phyloP scores from a whole-genome alignment of 2,113 vertebrate genomes.

The Carollia perspicillata region DNA sequence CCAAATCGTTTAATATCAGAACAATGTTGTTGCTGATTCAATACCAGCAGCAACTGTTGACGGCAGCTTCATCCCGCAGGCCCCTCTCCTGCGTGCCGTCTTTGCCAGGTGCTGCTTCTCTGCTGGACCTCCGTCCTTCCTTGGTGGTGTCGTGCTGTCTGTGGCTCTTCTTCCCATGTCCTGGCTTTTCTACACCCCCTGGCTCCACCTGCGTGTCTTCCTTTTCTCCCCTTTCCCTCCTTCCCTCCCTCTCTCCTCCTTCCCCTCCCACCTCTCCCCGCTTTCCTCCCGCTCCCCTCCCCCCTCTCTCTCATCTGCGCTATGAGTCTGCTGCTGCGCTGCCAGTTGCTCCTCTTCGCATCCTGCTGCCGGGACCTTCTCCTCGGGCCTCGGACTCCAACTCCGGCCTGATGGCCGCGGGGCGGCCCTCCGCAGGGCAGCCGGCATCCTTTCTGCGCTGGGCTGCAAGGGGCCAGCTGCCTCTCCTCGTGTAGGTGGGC shows the following conservation, averaged over 20 bases:
- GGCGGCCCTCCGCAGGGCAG: accelerated
- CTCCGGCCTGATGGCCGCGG: neutral
- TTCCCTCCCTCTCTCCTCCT: too few species aligned
- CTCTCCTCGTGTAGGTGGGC: neutral
- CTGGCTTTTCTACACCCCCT: neutral
- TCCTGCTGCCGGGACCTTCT: neutral
- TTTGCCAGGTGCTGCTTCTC: neutral
- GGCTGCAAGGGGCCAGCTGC: accelerated
- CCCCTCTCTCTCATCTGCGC: too few species aligned
- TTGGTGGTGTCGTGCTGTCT: accelerated
- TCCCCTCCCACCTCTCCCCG: too few species aligned
- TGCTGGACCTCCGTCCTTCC: neutral
- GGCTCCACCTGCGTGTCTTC: neutral
- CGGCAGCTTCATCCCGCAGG: neutral
- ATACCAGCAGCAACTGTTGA: neutral
- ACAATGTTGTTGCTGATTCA: neutral
- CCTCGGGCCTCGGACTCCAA: accelerated
- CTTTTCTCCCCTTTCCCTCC: too few species aligned
- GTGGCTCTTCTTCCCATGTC: neutral
- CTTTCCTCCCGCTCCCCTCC: too few species aligned
- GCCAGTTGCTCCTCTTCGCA: accelerated
- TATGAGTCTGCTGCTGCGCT: neutral
- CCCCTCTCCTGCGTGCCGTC: neutral
- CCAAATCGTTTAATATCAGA: neutral
- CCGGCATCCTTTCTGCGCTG: neutral